These are phyloP conservation scores for Noctua comes DNA, from an alignment of 2,888 invertebrate genomes.

Conservation along the genomic window DNA sequence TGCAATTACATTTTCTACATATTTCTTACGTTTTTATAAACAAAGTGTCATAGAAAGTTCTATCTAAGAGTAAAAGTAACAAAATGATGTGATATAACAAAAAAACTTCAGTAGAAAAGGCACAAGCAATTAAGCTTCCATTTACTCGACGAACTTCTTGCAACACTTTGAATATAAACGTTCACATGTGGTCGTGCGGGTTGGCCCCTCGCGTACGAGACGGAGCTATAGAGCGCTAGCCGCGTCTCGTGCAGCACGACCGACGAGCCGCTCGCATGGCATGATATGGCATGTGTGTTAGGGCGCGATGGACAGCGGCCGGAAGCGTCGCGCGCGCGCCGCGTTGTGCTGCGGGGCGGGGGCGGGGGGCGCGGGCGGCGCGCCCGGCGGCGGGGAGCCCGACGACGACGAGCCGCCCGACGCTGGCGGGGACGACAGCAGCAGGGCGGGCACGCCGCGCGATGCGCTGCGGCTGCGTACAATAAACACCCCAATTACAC, in stretches of 20 bases:
- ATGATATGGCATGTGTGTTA: conserved; percentile 67
- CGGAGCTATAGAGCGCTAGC: not conserved
- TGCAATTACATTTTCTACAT: conserved; percentile 33
- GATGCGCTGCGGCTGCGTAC: conserved; percentile 73
- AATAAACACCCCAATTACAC: not conserved
- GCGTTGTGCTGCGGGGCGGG: conserved; percentile 80
- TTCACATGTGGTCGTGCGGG: not conserved
- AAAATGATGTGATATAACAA: not conserved
- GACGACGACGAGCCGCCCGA: conserved; percentile 76
- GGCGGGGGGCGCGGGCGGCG: conserved; percentile 68
- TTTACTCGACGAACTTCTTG: not conserved
- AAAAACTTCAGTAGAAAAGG: conserved; percentile 5
- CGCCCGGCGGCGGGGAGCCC: conserved; percentile 74
- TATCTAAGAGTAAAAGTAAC: conserved; percentile 14
- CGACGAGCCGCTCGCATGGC: too few species aligned
- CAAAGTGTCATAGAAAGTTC: conserved; percentile 1
- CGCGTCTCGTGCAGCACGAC: not conserved
- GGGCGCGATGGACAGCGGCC: conserved; percentile 85
- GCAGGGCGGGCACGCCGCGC: conserved; percentile 87
- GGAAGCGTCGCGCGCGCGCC: conserved; percentile 84
- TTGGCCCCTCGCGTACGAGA: not conserved
- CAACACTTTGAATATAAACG: conserved; percentile 10
- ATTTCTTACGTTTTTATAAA: not conserved
- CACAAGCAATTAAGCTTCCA: conserved; percentile 4
- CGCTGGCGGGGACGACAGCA: conserved; percentile 79